Evolutionary conservation across 2,113 vertebrate species (phyloP).

Genomic region (Chionomys nivalis): DNA sequence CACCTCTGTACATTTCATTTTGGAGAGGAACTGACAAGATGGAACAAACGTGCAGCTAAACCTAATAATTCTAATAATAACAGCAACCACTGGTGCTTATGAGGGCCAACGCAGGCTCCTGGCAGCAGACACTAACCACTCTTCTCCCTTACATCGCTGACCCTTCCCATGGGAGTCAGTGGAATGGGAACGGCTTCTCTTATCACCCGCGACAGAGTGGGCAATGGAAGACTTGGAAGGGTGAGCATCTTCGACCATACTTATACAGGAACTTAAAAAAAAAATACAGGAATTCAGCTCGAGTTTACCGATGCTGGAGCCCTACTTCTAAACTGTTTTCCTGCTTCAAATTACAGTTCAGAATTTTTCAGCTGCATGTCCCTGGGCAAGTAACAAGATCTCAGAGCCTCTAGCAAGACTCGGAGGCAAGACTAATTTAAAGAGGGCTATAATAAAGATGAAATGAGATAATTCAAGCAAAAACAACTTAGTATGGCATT

Average conservation of each 20-base stretch:
- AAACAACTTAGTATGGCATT: background rate
- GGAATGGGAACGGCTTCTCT: background rate
- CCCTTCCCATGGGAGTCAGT: background rate
- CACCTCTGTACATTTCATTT: background rate
- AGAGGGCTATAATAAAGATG: background rate
- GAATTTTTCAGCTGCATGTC: slow-evolving; percentile 12
- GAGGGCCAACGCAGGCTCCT: too few species aligned
- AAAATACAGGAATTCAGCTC: background rate
- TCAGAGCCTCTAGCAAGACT: background rate
- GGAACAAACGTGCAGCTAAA: background rate
- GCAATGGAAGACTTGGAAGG: background rate
- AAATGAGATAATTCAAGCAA: slow-evolving; percentile 33
- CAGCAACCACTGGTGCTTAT: background rate
- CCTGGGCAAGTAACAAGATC: background rate
- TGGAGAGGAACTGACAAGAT: background rate
- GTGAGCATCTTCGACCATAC: background rate
- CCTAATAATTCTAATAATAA: background rate
- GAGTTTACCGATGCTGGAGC: background rate
- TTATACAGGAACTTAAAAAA: background rate
- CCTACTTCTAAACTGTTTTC: background rate
- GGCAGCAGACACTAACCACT: background rate
- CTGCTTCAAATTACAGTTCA: slow-evolving; percentile 15
- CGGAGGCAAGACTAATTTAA: slow-evolving; percentile 26
- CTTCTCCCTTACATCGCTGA: background rate
- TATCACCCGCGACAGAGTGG: background rate